These are phyloP conservation scores for Salvelinus sp. DNA, from an alignment of 2,113 vertebrate species.

Conservation along the genomic window DNA sequence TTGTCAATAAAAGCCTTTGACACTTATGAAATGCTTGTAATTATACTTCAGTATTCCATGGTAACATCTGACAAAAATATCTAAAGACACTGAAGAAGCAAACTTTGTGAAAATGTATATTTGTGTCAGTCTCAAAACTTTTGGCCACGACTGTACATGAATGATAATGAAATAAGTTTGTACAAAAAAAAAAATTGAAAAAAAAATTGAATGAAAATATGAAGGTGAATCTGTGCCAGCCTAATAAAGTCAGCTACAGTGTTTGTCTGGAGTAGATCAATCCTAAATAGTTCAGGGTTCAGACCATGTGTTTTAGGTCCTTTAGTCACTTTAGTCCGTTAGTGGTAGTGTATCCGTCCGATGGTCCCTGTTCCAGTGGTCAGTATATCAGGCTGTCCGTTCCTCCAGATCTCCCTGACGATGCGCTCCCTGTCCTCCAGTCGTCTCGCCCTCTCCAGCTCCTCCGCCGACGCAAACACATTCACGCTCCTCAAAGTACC, in stretches of 20 bases:
- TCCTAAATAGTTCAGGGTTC: neutral
- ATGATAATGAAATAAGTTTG: neutral
- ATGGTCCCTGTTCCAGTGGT: constrained; percentile 82
- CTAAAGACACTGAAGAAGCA: no score
- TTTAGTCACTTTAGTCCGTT: constrained; percentile 33
- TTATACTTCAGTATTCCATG: no score
- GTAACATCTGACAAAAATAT: no score
- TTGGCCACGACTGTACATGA: no score
- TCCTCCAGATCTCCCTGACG: constrained; percentile 96
- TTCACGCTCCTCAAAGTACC: constrained; percentile 79
- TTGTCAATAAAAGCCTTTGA: no score
- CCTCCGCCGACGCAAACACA: constrained; percentile 89
- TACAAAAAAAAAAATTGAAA: neutral
- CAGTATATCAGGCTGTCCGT: constrained; percentile 92
- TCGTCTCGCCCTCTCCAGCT: constrained; percentile 89
- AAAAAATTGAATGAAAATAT: neutral
- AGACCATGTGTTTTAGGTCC: neutral
- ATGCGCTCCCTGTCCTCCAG: constrained; percentile 95
- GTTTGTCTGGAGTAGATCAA: neutral
- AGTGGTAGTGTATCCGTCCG: constrained; percentile 87
- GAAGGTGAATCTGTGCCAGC: neutral
- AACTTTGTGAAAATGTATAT: no score
- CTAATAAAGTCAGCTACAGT: neutral
- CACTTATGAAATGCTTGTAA: no score
- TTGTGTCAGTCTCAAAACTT: no score